These are phyloP conservation scores for Trichoplusia ni DNA, from an alignment of 1,140 invertebrate genomes.

Conservation along the genomic window DNA sequence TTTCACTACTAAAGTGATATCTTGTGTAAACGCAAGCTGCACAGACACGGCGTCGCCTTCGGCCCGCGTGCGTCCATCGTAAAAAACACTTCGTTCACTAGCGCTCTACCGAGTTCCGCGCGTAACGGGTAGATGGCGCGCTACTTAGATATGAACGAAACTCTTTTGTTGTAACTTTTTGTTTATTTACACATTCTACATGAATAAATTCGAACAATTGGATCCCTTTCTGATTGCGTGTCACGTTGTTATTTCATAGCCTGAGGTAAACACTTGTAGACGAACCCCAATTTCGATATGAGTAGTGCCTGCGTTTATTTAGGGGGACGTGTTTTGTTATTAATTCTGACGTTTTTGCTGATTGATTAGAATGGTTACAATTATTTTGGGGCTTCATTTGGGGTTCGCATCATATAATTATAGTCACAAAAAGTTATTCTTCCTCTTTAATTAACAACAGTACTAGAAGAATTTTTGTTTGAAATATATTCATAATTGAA, in stretches of 20 bases:
- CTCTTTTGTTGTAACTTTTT: neutral
- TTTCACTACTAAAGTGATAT: too few relatives aligned
- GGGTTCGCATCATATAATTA: neutral
- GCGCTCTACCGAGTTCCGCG: constrained; percentile 46
- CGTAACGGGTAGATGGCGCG: constrained; percentile 52
- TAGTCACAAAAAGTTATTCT: too few relatives aligned
- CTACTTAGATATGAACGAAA: neutral
- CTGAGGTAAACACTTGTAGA: constrained; percentile 38
- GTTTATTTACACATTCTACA: neutral
- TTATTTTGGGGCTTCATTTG: neutral
- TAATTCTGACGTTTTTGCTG: constrained; percentile 3
- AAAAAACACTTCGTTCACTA: constrained; percentile 25
- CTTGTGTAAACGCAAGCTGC: too few relatives aligned
- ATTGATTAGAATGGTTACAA: too few relatives aligned
- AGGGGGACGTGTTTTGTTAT: constrained; percentile 39
- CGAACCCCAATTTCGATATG: constrained; percentile 25
- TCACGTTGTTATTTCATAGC: constrained; percentile 45
- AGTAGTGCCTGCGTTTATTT: constrained; percentile 28
- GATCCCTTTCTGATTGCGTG: constrained; percentile 49
- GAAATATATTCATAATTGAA: neutral
- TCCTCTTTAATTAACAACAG: neutral
- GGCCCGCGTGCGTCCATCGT: constrained; percentile 19
- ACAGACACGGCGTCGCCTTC: constrained; percentile 40
- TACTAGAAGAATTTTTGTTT: neutral
- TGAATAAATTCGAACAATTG: too few relatives aligned